Percentiles rank a stretch among this genome's conserved stretches.
These are phyloP conservation scores for Lucifuga dentata DNA, from an alignment of 2,113 vertebrate species.

Conservation along the genomic window DNA sequence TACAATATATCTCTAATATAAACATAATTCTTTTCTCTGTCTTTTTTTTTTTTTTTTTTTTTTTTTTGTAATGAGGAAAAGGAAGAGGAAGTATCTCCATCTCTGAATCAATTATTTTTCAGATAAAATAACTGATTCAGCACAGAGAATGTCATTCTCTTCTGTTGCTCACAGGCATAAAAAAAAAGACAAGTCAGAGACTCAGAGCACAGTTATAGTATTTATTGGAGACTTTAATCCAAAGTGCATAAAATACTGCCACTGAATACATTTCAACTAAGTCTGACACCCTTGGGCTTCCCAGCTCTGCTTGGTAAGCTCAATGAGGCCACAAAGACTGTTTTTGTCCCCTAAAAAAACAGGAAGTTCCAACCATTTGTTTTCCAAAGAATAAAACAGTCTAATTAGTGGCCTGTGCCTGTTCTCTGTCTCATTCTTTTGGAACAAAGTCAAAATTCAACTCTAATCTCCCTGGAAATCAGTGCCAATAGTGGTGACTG, in stretches of 20 bases:
- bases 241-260: neutral
- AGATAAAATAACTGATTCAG: slow-evolving; percentile 8
- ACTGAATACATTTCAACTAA: neutral
- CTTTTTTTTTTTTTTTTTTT: neutral
- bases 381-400: neutral
- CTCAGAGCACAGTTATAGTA: neutral
- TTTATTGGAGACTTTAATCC: slow-evolving; percentile 6
- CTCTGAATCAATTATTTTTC: too few species aligned
- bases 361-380: neutral
- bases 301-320: neutral
- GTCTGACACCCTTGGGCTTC: neutral
- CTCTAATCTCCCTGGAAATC: slow-evolving; percentile 41
- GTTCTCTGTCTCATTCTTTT: neutral
- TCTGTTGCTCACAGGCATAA: neutral
- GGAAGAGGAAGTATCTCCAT: too few species aligned
- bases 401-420: slow-evolving; percentile 7
- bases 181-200: neutral
- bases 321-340: neutral
- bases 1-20: neutral
- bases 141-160: neutral
- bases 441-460: slow-evolving; percentile 23
- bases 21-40: neutral
- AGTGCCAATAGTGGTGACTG: slow-evolving; percentile 13
- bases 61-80: neutral
- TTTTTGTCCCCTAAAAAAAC: slow-evolving; percentile 2